A percentile compares a stretch with the other conserved stretches of the same genome.
These are phyloP conservation scores for Rhinogobio ventralis DNA, from an alignment of 2,797 vertebrate genomes.

Conservation along the genomic window DNA sequence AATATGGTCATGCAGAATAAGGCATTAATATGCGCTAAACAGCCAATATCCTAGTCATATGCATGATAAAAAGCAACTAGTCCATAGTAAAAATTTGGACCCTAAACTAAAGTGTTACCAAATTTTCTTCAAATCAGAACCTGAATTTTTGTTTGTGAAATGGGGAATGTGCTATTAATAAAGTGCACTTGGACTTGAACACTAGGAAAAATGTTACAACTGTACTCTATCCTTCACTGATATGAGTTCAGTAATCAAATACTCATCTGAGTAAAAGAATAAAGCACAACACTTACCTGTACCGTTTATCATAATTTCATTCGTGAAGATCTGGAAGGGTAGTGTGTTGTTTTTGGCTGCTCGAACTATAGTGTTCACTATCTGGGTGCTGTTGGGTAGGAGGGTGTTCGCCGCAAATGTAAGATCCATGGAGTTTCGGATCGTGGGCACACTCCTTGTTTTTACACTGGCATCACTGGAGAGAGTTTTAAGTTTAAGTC, in stretches of 20 bases:
- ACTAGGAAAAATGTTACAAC: too few species aligned
- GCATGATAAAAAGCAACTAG: too few species aligned
- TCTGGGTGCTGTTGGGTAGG: constrained; percentile 39
- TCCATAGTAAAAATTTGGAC: too few species aligned
- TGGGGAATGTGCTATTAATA: too few species aligned
- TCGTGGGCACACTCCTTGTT: background rate
- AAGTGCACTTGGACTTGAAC: too few species aligned
- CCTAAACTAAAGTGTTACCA: too few species aligned
- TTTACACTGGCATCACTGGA: constrained; percentile 55
- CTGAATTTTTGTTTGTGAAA: too few species aligned
- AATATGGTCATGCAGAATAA: too few species aligned
- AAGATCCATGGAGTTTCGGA: constrained; percentile 40
- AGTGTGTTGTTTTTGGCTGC: constrained; percentile 55
- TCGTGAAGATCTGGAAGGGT: constrained; percentile 62
- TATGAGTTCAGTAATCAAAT: background rate
- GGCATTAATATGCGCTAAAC: too few species aligned
- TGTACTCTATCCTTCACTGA: background rate
- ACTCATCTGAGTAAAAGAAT: background rate
- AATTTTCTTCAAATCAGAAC: too few species aligned
- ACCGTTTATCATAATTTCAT: constrained; percentile 51
- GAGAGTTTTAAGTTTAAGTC: background rate
- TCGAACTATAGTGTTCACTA: constrained; percentile 55
- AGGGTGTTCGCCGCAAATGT: constrained; percentile 42
- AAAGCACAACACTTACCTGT: constrained; percentile 54
- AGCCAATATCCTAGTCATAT: too few species aligned